Evolutionary conservation across 2,797 vertebrate species (phyloP).

Genomic region (Micromesistius poutassou): DNA sequence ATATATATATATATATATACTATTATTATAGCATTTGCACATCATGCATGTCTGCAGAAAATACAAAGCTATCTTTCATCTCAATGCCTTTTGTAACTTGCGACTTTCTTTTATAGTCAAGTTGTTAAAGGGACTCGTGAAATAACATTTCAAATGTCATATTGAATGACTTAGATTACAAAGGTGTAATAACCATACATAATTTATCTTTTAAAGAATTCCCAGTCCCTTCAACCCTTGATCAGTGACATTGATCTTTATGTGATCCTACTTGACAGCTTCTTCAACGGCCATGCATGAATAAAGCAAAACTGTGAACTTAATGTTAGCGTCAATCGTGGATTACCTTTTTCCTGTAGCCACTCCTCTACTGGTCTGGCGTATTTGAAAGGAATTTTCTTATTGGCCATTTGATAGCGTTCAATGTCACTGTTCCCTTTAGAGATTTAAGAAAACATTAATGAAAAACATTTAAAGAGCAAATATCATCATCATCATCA

Average conservation of each 20-base stretch:
- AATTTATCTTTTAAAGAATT: background rate
- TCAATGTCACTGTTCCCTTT: slow-evolving; percentile 99
- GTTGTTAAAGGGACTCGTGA: background rate
- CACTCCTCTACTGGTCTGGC: slow-evolving; percentile 95
- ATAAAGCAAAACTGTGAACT: background rate
- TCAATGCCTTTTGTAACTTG: no score
- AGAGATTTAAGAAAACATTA: slow-evolving; percentile 94
- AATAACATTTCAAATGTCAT: background rate
- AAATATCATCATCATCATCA: slow-evolving; percentile 74
- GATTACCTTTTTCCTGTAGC: slow-evolving; percentile 99
- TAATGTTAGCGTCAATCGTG: slow-evolving; percentile 58
- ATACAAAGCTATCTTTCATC: background rate
- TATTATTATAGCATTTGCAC: no score
- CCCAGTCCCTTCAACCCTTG: slow-evolving; percentile 75
- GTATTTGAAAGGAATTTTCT: slow-evolving; percentile 99
- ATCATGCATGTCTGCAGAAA: background rate
- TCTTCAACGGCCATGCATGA: background rate
- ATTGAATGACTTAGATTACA: background rate
- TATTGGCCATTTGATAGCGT: slow-evolving; percentile 98
- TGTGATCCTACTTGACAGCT: background rate
- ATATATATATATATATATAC: no score
- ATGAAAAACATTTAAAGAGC: slow-evolving; percentile 89
- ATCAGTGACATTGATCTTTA: slow-evolving; percentile 13
- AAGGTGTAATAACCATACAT: background rate
- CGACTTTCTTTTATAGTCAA: background rate